A percentile compares a stretch with the other conserved stretches of the same genome.
phyloP scores from a whole-genome alignment of 2,113 vertebrate genomes.

The Balaenoptera acutorostrata region DNA sequence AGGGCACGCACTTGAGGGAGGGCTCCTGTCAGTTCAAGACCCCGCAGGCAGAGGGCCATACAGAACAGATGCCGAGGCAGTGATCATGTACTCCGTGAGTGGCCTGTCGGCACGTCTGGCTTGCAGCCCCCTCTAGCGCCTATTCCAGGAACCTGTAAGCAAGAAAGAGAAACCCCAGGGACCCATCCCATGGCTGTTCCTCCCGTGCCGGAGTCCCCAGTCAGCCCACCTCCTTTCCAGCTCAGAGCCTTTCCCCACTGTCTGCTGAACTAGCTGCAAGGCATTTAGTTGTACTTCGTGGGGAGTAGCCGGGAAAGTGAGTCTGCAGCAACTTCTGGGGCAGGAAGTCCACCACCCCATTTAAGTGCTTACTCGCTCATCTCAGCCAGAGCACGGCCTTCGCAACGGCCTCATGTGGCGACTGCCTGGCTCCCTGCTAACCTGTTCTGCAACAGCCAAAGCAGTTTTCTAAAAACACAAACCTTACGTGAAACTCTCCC shows the following conservation, averaged over 20 bases:
- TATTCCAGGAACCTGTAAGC: not conserved
- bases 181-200: not conserved
- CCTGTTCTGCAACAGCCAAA: not conserved
- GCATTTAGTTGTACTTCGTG: not conserved
- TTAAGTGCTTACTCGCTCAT: not conserved
- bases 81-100: rapidly evolving
- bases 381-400: not conserved
- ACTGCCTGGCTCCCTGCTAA: not conserved
- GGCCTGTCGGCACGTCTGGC: not conserved
- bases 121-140: not conserved
- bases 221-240: not conserved
- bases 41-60: not conserved
- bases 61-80: not conserved
- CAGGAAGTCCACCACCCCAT: not conserved
- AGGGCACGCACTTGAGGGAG: not conserved
- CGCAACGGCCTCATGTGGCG: not conserved
- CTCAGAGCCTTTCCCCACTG: not conserved
- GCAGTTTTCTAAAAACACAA: not conserved
- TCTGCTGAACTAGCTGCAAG: not conserved
- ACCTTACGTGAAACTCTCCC: not conserved
- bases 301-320: not conserved
- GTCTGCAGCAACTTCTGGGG: not conserved
- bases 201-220: not conserved
- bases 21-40: not conserved
- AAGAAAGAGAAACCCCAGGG: not conserved